phyloP scores from a whole-genome alignment of 2,797 vertebrate genomes.

The Clarias laeviceps region DNA sequence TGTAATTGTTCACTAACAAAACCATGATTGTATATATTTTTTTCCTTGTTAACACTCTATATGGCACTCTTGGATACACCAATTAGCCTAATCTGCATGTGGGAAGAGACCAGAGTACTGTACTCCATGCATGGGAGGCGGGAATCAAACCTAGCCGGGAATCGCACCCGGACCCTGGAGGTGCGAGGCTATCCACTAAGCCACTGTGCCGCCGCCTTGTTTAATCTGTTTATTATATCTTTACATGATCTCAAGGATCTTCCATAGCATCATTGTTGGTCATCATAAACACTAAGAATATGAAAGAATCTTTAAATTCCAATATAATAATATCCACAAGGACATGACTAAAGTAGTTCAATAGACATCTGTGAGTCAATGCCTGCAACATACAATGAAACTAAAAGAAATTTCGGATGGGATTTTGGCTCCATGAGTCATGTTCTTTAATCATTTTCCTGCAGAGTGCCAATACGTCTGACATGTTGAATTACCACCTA shows the following conservation, averaged over 20 bases:
- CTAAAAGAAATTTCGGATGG: slow-evolving; percentile 17
- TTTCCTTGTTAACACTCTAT: background rate
- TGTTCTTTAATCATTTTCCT: slow-evolving; percentile 50
- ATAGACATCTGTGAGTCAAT: slow-evolving; percentile 13
- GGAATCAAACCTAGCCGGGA: too few relatives aligned
- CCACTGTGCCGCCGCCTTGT: too few relatives aligned
- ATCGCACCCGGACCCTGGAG: too few relatives aligned
- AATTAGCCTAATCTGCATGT: too few relatives aligned
- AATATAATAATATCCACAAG: background rate
- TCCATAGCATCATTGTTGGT: background rate
- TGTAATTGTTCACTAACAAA: background rate
- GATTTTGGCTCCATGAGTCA: slow-evolving; percentile 41
- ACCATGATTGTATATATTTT: background rate
- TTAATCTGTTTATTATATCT: background rate
- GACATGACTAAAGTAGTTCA: slow-evolving; percentile 27
- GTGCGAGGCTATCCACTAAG: too few relatives aligned
- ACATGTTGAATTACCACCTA: slow-evolving; percentile 48
- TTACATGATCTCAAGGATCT: background rate
- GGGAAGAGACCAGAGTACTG: too few relatives aligned
- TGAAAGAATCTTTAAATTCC: background rate
- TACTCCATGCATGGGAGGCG: too few relatives aligned
- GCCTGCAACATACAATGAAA: slow-evolving; percentile 9
- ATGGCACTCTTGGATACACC: too few relatives aligned
- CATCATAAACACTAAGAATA: background rate
- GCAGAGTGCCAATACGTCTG: slow-evolving; percentile 32